Evolutionary conservation across 2,888 invertebrate species (phyloP), one percentile per base, ranked within the genome.

Genomic region (Helicoverpa assulta): DNA sequence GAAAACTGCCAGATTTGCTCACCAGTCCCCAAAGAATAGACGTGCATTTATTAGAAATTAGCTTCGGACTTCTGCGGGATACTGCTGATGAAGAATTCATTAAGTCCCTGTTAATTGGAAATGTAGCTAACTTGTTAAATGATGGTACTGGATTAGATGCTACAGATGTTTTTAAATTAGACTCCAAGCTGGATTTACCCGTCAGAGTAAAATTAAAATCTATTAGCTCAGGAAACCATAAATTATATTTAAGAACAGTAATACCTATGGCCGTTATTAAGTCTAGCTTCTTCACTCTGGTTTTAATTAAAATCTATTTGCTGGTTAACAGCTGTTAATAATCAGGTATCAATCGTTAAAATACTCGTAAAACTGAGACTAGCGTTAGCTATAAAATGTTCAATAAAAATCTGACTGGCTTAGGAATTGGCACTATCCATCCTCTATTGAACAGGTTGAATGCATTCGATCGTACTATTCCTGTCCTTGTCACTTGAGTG

Each of bases 391-490:
- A 63, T 68, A 63, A 73, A 76, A 77, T 65, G 19, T 64, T 67
- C 56, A 53, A 79, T 60, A 79, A 82, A 81, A 82, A 67, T 65
- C 63, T 37, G 66, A 62, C 26, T 18, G 16, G 10, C 66, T 56
- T 52, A 19, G 50, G 56, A 69, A 60, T 58, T 19, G 53, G 53
- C 29, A 68, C 61, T 64, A 53, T 62, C 62, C 40, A 71, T 72
- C 71, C 75, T 78, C 79, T 71, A 79, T 83, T 74, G 69, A 66
- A 66, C 29, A 62, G 51, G 63, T 40, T 63, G 60, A 80, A 76
- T 83, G 82, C 84, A 86, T 83, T 85, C 64, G 71, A 80, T 83
- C 70, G 74, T 67, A 54, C 61, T 80, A 68, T 76, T 59, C 64
- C 79, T 55, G 56, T 87, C 87, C 81, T 76, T 82, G 76, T 88